A percentile compares a stretch with the other conserved stretches of the same genome.
Conservation (phyloP, 2,113 vertebrate genomes). For the Osmerus eperlanus region DNA sequence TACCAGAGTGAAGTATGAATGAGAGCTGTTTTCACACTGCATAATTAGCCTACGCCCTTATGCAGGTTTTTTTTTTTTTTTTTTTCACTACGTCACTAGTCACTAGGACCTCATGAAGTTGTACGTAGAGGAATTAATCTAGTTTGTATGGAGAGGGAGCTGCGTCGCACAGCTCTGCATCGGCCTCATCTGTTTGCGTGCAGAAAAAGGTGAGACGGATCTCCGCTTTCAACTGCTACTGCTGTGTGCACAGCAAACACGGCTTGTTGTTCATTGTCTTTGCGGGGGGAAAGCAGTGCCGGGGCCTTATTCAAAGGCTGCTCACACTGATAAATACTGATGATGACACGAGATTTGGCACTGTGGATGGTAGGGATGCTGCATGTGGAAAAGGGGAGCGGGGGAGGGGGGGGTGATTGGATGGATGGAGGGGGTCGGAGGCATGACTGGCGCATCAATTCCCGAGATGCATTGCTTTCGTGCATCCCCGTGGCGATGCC, state of each 20-base stretch:
- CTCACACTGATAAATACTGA: conserved; percentile 53
- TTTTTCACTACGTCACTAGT: background rate
- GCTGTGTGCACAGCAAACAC: conserved; percentile 32
- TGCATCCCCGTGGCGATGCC: conserved; percentile 43
- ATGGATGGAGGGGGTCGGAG: background rate
- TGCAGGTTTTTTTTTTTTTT: background rate
- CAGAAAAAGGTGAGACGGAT: conserved; percentile 32
- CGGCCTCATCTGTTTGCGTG: background rate
- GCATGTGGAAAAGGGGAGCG: conserved; percentile 39
- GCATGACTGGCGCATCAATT: conserved; percentile 47
- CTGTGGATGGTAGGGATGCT: conserved; percentile 26
- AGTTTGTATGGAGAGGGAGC: background rate
- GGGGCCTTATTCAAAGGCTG: conserved; percentile 35
- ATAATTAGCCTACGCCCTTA: too few species aligned
- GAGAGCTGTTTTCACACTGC: background rate
- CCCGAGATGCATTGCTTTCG: conserved; percentile 55
- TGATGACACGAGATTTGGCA: conserved; percentile 39
- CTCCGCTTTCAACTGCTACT: conserved; percentile 26
- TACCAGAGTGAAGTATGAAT: background rate
- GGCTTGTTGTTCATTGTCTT: conserved; percentile 45
- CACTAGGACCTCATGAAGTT: background rate
- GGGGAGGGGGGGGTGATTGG: conserved; percentile 15
- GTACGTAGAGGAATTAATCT: background rate
- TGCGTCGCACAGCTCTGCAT: conserved; percentile 11
- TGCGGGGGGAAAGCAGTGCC: conserved; percentile 10